These are phyloP conservation scores for Kradibia gibbosae DNA, from an alignment of 1,140 invertebrate species.

Conservation along the genomic window DNA sequence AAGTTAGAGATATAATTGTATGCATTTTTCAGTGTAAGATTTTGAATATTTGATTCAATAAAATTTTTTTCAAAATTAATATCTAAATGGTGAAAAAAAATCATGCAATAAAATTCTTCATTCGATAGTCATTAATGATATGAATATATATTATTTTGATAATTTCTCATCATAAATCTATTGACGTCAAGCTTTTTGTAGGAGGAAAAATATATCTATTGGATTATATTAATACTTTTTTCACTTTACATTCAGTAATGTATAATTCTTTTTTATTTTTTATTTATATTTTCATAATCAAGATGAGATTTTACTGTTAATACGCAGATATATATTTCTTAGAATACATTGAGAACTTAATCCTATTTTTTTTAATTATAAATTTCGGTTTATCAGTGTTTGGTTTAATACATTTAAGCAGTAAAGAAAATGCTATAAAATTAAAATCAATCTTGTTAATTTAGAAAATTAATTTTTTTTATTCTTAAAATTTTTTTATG, in stretches of 20 bases:
- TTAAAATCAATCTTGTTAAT: not conserved
- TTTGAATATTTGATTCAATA: not conserved
- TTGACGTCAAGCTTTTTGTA: slow-evolving; percentile 13
- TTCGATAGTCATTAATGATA: not conserved
- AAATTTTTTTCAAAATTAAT: not conserved
- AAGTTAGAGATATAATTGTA: not conserved
- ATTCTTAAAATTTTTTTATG: not conserved
- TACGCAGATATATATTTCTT: not conserved
- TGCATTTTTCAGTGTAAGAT: not conserved
- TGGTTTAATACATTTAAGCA: not conserved
- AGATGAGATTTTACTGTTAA: not conserved
- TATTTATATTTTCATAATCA: slow-evolving; percentile 3
- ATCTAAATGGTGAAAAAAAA: not conserved
- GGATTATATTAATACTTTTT: slow-evolving; percentile 19
- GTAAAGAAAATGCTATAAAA: not conserved
- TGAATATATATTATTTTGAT: slow-evolving; percentile 12
- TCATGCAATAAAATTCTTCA: not conserved
- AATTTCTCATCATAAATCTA: slow-evolving; percentile 21
- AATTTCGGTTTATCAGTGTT: not conserved
- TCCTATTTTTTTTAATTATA: not conserved
- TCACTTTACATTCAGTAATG: not conserved
- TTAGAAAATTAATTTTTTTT: not conserved
- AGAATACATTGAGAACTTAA: not conserved
- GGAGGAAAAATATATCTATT: not conserved
- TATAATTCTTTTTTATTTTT: not conserved